Evolutionary conservation across 2,888 invertebrate species (phyloP).

Genomic region (Tipula helvola): DNA sequence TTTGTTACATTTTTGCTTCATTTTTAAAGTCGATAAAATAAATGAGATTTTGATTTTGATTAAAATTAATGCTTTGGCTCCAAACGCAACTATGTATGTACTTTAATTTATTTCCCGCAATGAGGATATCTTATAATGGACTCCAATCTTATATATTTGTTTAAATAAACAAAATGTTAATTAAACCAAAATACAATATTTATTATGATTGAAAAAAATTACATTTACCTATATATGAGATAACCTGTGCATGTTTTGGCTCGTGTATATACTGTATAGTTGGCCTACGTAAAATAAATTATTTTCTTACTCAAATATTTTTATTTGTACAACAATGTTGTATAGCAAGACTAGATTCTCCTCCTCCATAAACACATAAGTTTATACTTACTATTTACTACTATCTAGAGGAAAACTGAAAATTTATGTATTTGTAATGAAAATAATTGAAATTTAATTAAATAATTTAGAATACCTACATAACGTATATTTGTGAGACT

Average conservation of each 20-base stretch:
- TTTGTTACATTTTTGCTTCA: not conserved
- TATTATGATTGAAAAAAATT: not conserved
- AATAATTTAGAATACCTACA: not conserved
- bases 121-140: not conserved
- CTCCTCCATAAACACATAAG: not conserved
- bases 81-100: not conserved
- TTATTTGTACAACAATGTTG: not conserved
- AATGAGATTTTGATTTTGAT: not conserved
- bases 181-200: not conserved
- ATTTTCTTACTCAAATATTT: not conserved
- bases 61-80: not conserved
- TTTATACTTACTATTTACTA: not conserved
- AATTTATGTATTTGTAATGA: not conserved
- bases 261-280: not conserved
- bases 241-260: not conserved
- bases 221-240: not conserved
- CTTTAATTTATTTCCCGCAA: not conserved
- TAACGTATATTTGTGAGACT: not conserved
- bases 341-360: not conserved
- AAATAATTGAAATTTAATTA: slow-evolving; percentile 4
- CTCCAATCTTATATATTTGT: not conserved
- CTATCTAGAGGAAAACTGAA: not conserved
- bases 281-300: not conserved
- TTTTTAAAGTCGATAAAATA: not conserved
- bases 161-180: not conserved